Percentiles rank a stretch among this genome's conserved stretches.
Conservation (phyloP, 2,888 invertebrate species). For the Scaptomyza reducta region DNA sequence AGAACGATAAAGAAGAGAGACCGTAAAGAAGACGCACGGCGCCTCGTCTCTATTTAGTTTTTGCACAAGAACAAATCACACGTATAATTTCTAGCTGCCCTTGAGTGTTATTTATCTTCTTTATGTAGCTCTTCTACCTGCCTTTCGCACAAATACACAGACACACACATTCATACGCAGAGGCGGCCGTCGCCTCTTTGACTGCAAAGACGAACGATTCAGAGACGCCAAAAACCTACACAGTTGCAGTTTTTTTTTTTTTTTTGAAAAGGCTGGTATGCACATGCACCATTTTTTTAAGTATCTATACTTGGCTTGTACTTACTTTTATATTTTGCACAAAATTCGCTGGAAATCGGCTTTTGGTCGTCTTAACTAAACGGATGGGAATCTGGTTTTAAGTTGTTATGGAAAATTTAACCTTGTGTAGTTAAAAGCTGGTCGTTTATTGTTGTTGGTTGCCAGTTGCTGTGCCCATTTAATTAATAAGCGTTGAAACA, state of each 20-base stretch:
- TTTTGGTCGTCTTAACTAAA: constrained; percentile 30
- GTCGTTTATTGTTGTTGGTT: constrained; percentile 33
- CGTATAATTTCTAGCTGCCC: constrained; percentile 68
- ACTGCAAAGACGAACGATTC: constrained; percentile 28
- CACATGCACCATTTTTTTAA: constrained; percentile 38
- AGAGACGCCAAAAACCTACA: constrained; percentile 63
- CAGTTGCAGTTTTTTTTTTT: constrained; percentile 18
- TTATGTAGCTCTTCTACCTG: constrained; percentile 59
- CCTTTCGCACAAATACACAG: constrained; percentile 42
- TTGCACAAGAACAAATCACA: constrained; percentile 56
- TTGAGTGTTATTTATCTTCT: constrained; percentile 62
- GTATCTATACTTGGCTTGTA: constrained; percentile 56
- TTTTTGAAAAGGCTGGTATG: constrained; percentile 30
- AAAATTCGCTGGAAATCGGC: constrained; percentile 56
- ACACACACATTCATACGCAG: constrained; percentile 21
- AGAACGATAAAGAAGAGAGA: neutral
- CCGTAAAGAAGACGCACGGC: neutral
- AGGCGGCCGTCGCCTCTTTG: constrained; percentile 54
- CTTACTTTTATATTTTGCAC: constrained; percentile 61
- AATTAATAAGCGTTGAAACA: constrained; percentile 53
- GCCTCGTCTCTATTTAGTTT: constrained; percentile 28
- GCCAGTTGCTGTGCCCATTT: constrained; percentile 42
- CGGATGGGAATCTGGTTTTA: constrained; percentile 22
- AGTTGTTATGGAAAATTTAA: constrained; percentile 49
- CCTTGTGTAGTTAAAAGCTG: constrained; percentile 44